Conservation (phyloP, 2,888 invertebrate species). For the Pinctada fucata region DNA sequence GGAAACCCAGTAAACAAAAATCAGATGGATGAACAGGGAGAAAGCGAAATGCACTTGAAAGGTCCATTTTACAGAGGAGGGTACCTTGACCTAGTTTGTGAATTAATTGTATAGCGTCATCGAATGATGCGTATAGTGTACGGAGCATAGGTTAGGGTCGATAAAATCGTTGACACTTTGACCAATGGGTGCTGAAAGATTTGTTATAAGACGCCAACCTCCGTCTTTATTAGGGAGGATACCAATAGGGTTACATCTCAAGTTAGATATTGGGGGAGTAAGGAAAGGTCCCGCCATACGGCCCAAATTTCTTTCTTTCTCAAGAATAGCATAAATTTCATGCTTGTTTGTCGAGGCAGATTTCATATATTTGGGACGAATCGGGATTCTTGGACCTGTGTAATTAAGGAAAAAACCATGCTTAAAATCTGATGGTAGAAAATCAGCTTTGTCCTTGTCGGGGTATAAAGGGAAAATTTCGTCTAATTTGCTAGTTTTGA, state of each 20-base stretch:
- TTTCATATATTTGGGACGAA: neutral
- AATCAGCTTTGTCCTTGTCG: neutral
- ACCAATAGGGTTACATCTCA: too few relatives aligned
- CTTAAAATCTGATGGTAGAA: too few relatives aligned
- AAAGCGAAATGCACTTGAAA: too few relatives aligned
- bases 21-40: neutral
- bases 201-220: neutral
- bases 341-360: neutral
- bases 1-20: slow-evolving; percentile 12
- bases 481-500: too few relatives aligned
- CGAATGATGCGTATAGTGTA: slow-evolving; percentile 20
- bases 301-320: too few relatives aligned
- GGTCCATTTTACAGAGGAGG: neutral
- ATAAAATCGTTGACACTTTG: slow-evolving; percentile 17
- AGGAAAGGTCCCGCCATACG: too few relatives aligned
- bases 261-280: too few relatives aligned
- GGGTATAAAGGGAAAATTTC: too few relatives aligned
- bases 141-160: slow-evolving; percentile 1
- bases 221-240: too few relatives aligned
- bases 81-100: neutral
- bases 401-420: slow-evolving; percentile 7
- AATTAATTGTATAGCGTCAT: neutral
- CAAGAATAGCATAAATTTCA: too few relatives aligned
- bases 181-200: slow-evolving; percentile 1
- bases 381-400: neutral